These are phyloP conservation scores for Drosophila grimshawi DNA, from an alignment of 1,140 invertebrate species.

Conservation along the genomic window DNA sequence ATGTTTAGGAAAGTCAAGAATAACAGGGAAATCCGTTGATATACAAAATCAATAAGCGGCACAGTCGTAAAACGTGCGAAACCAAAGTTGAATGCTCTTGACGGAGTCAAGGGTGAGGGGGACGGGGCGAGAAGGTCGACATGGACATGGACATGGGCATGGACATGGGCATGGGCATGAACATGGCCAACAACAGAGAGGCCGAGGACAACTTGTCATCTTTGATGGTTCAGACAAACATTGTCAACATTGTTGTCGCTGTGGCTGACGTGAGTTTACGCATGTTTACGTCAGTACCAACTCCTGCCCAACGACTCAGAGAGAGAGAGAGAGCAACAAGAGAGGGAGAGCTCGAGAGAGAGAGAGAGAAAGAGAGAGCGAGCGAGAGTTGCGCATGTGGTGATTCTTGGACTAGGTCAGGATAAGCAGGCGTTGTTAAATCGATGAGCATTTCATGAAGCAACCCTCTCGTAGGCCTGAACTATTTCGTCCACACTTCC, in stretches of 20 bases:
- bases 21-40: slow-evolving; percentile 28
- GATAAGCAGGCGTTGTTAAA: slow-evolving; percentile 65
- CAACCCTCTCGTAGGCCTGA: slow-evolving; percentile 17
- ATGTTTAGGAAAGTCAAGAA: slow-evolving; percentile 1
- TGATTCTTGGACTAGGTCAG: slow-evolving; percentile 68
- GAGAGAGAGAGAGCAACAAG: slow-evolving; percentile 2
- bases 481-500: slow-evolving; percentile 2
- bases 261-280: slow-evolving; percentile 56
- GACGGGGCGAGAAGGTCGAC: neutral
- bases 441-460: slow-evolving; percentile 55
- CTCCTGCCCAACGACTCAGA: slow-evolving; percentile 7
- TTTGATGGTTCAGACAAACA: slow-evolving; percentile 20
- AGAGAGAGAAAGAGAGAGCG: slow-evolving; percentile 12
- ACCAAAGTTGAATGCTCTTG: slow-evolving; percentile 69
- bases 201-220: slow-evolving; percentile 29
- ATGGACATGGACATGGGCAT: no score
- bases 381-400: slow-evolving; percentile 34
- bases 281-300: slow-evolving; percentile 30
- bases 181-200: slow-evolving; percentile 32
- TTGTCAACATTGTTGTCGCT: slow-evolving; percentile 7
- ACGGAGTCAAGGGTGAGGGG: slow-evolving; percentile 27
- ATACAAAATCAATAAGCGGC: slow-evolving; percentile 55
- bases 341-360: slow-evolving; percentile 6
- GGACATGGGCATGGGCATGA: no score
- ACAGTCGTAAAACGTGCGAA: slow-evolving; percentile 27